Percentiles rank a stretch among this genome's conserved stretches.
Conservation (phyloP, 2,113 vertebrate species). For the Gracilinanus agilis region DNA sequence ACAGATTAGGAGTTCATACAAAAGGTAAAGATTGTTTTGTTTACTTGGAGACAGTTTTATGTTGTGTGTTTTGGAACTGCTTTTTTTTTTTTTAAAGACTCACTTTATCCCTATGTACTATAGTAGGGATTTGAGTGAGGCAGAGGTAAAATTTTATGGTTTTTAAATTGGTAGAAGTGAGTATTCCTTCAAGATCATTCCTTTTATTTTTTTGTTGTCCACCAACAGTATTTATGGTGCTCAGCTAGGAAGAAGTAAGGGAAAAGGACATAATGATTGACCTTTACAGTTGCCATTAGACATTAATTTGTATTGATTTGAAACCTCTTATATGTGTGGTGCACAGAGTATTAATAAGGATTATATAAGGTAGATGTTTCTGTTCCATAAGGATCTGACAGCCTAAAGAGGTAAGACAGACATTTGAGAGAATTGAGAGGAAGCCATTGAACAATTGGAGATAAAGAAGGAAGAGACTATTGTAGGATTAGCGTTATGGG, state of each 20-base stretch:
- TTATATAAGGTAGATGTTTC: background rate
- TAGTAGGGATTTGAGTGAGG: background rate
- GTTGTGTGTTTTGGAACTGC: background rate
- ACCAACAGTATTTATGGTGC: background rate
- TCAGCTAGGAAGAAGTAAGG: background rate
- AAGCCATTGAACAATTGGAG: background rate
- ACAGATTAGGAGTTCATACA: constrained; percentile 92
- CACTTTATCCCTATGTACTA: background rate
- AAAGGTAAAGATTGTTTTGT: constrained; percentile 87
- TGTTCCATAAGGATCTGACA: background rate
- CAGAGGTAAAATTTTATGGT: constrained; percentile 21
- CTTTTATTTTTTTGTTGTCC: background rate
- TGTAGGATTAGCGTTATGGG: background rate
- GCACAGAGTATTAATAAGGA: background rate
- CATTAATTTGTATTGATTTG: background rate
- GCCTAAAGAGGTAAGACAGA: background rate
- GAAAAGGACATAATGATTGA: background rate
- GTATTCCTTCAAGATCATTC: background rate
- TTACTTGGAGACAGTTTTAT: constrained; percentile 29
- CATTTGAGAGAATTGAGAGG: background rate
- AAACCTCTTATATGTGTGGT: background rate
- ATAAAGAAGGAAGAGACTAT: background rate
- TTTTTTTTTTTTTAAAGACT: constrained; percentile 18
- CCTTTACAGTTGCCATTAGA: background rate
- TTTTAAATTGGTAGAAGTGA: background rate